phyloP scores from a whole-genome alignment of 2,113 vertebrate species.

The Mustela nigripes region DNA sequence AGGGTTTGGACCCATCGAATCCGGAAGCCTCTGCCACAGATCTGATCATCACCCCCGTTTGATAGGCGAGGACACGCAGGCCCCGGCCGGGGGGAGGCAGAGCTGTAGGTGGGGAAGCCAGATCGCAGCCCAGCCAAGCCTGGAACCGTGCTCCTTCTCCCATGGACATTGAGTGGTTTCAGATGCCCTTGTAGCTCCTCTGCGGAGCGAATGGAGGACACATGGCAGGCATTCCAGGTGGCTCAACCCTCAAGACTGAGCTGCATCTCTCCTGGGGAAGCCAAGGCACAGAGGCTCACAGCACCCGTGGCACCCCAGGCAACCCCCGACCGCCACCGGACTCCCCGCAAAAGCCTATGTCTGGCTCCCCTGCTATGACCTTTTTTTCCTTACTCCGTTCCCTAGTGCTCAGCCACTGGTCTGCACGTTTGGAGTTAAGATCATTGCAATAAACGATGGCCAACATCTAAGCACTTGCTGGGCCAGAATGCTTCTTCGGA shows the following conservation, averaged over 20 bases:
- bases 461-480: background rate
- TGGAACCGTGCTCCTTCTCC: accelerated
- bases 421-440: background rate
- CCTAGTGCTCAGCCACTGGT: background rate
- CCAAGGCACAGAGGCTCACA: background rate
- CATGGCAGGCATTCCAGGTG: background rate
- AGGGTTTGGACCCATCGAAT: accelerated
- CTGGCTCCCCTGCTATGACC: background rate
- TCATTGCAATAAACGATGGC: background rate
- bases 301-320: background rate
- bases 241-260: background rate
- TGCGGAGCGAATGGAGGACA: background rate
- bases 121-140: background rate
- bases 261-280: background rate
- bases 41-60: background rate
- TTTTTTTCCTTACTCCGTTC: background rate
- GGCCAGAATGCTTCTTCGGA: background rate
- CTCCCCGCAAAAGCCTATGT: accelerated
- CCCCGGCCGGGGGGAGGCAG: background rate
- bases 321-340: background rate
- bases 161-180: accelerated
- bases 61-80: background rate
- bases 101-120: background rate
- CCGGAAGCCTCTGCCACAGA: background rate
- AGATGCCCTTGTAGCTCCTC: background rate